Conservation (phyloP, 1,140 invertebrate species). For the Platyscapa corneri region DNA sequence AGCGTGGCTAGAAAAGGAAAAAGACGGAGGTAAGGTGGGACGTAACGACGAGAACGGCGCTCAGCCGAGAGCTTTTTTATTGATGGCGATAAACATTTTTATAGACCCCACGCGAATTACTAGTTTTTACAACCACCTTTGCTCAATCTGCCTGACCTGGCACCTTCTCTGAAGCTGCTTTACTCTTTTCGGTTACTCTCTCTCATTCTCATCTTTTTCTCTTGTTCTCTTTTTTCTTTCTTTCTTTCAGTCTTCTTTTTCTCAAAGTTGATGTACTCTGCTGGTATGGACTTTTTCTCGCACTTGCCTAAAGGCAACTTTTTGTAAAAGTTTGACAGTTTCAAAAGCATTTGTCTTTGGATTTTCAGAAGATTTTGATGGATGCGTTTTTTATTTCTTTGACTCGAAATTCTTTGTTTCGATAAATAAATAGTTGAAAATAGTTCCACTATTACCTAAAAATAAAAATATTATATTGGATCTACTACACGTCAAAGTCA, state of each 20-base stretch:
- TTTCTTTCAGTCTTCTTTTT: not conserved
- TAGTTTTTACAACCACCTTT: slow-evolving; percentile 65
- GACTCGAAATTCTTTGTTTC: not conserved
- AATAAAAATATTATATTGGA: too few relatives aligned
- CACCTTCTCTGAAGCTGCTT: slow-evolving; percentile 15
- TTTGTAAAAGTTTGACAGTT: slow-evolving; percentile 21
- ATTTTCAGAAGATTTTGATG: slow-evolving; percentile 31
- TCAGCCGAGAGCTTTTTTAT: slow-evolving; percentile 66
- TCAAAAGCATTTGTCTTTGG: slow-evolving; percentile 32
- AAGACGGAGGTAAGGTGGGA: not conserved
- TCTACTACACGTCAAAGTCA: too few relatives aligned
- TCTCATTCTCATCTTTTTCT: slow-evolving; percentile 19
- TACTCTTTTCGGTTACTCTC: slow-evolving; percentile 7
- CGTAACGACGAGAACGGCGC: slow-evolving; percentile 53
- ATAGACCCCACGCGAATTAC: slow-evolving; percentile 71
- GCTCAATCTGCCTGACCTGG: slow-evolving; percentile 48
- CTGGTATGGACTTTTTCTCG: not conserved
- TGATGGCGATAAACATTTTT: slow-evolving; percentile 72
- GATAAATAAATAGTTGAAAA: not conserved
- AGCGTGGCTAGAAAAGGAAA: not conserved
- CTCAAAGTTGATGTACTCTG: not conserved
- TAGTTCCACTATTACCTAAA: not conserved
- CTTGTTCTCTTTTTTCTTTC: not conserved
- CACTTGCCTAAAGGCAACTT: slow-evolving; percentile 3
- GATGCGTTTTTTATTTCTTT: not conserved